Conservation (phyloP, 92 coral and sea anemone species). For the Parazoanthus atlanticus region DNA sequence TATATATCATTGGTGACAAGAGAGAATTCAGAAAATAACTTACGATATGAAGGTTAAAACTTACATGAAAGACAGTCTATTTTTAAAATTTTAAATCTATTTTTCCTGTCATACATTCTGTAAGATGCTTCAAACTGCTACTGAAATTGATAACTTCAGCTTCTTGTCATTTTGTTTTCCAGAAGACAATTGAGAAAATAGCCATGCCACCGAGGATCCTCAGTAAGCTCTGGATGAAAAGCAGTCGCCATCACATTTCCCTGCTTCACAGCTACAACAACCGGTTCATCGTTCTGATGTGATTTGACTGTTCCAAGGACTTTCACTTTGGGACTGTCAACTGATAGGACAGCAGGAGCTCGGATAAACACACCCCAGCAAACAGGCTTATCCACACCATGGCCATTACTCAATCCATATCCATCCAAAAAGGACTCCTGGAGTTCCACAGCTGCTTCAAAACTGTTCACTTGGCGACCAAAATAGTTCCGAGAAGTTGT, state of each 20-base stretch:
- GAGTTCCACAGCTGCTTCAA: slow-evolving; percentile 78
- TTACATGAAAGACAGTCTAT: no score
- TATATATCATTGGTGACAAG: no score
- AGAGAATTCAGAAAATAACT: no score
- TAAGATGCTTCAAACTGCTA: not conserved
- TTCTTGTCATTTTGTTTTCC: slow-evolving; percentile 48
- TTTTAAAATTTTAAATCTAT: no score
- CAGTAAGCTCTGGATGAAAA: slow-evolving; percentile 97
- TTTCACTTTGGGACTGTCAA: slow-evolving; percentile 76
- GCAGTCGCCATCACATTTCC: slow-evolving; percentile 88
- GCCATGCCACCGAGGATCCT: slow-evolving; percentile 91
- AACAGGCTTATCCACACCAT: slow-evolving; percentile 15
- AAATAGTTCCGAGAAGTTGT: slow-evolving; percentile 95
- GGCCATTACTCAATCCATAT: not conserved
- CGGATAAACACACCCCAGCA: slow-evolving; percentile 91
- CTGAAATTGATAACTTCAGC: not conserved
- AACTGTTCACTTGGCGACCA: slow-evolving; percentile 96
- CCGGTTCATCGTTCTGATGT: slow-evolving; percentile 71
- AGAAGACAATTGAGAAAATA: slow-evolving; percentile 74
- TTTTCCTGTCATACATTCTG: no score
- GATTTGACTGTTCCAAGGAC: slow-evolving; percentile 76
- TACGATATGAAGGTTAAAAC: no score
- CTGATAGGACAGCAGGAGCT: slow-evolving; percentile 92
- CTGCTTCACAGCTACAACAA: slow-evolving; percentile 92
- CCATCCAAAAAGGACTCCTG: slow-evolving; percentile 53